Evolutionary conservation across 2,113 vertebrate species (phyloP).

Genomic region (Lynx canadensis): DNA sequence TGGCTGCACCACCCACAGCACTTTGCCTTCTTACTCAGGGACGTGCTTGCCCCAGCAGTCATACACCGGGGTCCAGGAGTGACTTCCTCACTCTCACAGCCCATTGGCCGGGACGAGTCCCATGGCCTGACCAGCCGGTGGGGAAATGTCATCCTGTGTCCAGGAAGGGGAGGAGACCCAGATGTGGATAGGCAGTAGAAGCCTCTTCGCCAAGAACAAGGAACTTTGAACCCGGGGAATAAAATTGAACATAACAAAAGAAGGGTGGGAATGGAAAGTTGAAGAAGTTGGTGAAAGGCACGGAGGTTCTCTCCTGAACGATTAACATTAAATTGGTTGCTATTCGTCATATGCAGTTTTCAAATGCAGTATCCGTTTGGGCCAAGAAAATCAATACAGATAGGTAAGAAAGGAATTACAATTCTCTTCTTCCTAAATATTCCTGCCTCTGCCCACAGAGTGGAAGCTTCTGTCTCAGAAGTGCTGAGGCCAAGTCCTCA

Average conservation of each 20-base stretch:
- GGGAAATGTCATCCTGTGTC: too few relatives aligned
- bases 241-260: background rate
- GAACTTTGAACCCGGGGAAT: background rate
- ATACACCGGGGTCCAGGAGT: background rate
- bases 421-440: background rate
- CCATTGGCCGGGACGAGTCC: background rate
- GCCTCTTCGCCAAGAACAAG: background rate
- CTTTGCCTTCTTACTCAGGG: background rate
- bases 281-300: background rate
- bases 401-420: background rate
- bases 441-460: background rate
- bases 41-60: background rate
- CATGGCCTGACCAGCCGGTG: background rate
- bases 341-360: background rate
- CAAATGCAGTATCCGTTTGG: background rate
- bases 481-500: background rate
- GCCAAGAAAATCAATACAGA: background rate
- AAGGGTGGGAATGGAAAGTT: background rate
- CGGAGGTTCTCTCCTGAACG: background rate
- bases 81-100: background rate
- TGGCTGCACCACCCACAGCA: accelerated
- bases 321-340: background rate
- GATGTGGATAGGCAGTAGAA: background rate
- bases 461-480: background rate
- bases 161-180: background rate